These are phyloP conservation scores for Idris sp. DNA, from an alignment of 1,140 invertebrate genomes.

Conservation along the genomic window DNA sequence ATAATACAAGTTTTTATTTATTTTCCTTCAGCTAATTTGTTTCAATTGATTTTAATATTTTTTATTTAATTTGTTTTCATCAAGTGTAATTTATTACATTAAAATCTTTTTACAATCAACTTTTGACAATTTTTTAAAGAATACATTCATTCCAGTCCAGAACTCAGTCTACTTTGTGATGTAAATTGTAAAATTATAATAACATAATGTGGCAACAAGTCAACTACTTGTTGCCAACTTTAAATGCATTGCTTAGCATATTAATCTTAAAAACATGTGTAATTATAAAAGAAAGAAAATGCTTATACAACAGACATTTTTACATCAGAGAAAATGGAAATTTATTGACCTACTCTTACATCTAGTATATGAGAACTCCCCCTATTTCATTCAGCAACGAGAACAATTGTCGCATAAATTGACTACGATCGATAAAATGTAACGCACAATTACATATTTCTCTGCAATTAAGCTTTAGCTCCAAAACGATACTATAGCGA, in stretches of 20 bases:
- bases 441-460: slow-evolving; percentile 11
- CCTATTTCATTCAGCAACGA: not conserved
- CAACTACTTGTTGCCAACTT: slow-evolving; percentile 50
- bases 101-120: too few species aligned
- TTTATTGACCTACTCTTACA: not conserved
- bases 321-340: slow-evolving; percentile 3
- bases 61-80: too few species aligned
- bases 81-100: too few species aligned
- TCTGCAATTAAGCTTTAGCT: not conserved
- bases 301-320: too few species aligned
- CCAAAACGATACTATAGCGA: slow-evolving; percentile 21
- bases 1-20: too few species aligned
- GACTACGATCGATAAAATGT: not conserved
- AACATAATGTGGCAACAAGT: slow-evolving; percentile 39
- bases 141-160: too few species aligned
- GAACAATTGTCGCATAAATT: slow-evolving; percentile 1
- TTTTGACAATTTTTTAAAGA: too few species aligned
- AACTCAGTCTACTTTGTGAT: slow-evolving; percentile 18
- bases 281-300: slow-evolving; percentile 36
- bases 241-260: slow-evolving; percentile 31
- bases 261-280: slow-evolving; percentile 36
- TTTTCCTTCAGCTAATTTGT: too few species aligned
- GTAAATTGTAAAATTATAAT: slow-evolving; percentile 41
- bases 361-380: not conserved
- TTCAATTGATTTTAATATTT: too few species aligned